Conservation (phyloP, 2,113 vertebrate species). For the Actenoides lindsayi region DNA sequence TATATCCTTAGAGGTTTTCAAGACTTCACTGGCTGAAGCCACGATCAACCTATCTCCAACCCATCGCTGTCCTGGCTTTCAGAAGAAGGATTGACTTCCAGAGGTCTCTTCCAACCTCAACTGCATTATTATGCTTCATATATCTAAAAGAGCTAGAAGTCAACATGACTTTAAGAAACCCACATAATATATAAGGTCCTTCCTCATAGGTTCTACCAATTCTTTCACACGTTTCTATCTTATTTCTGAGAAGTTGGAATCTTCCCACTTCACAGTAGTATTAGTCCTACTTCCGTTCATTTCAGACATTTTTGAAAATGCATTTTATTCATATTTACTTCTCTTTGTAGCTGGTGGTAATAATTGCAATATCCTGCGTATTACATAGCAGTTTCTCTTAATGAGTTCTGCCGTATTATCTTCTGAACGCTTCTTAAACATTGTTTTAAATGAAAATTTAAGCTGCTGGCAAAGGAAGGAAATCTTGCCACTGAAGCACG, state of each 20-base stretch:
- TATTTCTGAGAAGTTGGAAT: neutral
- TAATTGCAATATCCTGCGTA: neutral
- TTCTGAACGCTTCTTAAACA: constrained; percentile 3
- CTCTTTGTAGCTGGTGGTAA: neutral
- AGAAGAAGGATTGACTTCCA: neutral
- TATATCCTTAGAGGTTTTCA: neutral
- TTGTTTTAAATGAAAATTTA: constrained; percentile 30
- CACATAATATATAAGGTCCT: neutral
- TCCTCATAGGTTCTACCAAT: neutral
- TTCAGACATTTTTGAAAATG: neutral
- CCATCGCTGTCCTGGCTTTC: neutral
- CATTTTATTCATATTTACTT: neutral
- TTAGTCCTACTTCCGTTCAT: neutral
- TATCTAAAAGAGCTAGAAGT: neutral
- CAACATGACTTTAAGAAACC: neutral
- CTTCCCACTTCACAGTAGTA: neutral
- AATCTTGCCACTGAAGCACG: neutral
- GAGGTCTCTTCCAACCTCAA: neutral
- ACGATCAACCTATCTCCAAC: neutral
- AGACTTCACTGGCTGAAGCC: neutral
- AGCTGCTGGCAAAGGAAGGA: constrained; percentile 1
- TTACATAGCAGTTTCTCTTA: neutral
- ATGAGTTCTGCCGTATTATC: constrained; percentile 25
- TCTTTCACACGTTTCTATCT: neutral
- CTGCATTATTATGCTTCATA: neutral